Evolutionary conservation across 2,888 invertebrate genomes (phyloP).

Genomic region (Nomada lathburiana): DNA sequence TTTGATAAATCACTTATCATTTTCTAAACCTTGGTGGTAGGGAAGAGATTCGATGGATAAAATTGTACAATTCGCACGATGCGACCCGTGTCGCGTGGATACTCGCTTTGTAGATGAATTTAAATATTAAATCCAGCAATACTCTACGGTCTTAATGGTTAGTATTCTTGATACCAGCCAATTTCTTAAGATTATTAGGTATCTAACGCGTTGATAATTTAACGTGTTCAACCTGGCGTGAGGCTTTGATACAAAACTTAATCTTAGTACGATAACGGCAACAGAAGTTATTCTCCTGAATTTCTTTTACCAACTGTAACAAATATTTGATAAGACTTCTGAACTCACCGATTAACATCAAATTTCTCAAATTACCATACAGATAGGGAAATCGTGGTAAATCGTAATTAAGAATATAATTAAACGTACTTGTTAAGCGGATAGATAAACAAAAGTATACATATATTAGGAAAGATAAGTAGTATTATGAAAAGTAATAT

Average conservation of each 20-base stretch:
- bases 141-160: constrained; percentile 12
- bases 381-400: not conserved
- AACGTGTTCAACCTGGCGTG: constrained; percentile 22
- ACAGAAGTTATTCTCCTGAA: not conserved
- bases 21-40: not conserved
- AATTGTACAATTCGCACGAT: not conserved
- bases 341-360: not conserved
- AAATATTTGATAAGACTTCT: not conserved
- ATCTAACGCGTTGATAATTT: not conserved
- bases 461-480: not conserved
- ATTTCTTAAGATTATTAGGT: constrained; percentile 17
- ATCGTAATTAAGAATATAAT: not conserved
- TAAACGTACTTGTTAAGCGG: too few relatives aligned
- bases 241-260: constrained; percentile 23
- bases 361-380: constrained; percentile 8
- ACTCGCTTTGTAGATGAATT: not conserved
- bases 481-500: not conserved
- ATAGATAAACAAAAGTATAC: too few relatives aligned
- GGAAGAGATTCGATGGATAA: not conserved
- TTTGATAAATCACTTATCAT: not conserved
- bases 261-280: not conserved
- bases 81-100: too few relatives aligned
- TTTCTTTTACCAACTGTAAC: not conserved
- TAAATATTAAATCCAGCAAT: constrained; percentile 35
- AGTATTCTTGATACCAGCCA: constrained; percentile 15